Evolutionary conservation across 2,888 invertebrate species (phyloP).

Genomic region (Heteropelma amictum): DNA sequence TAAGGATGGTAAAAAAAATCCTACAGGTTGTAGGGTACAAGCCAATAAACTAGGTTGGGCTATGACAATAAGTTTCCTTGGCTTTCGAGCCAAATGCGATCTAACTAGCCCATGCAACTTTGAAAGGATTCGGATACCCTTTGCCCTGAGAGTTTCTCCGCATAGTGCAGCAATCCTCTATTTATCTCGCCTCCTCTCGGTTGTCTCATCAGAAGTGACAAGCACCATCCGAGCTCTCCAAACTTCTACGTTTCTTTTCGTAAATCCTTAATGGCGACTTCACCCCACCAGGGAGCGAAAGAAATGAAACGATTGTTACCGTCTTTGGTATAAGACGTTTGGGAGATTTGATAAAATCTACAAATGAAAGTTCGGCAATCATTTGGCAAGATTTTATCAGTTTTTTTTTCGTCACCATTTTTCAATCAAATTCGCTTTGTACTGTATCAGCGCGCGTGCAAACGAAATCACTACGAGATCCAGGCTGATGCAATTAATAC

Average conservation of each 20-base stretch:
- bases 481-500: too few relatives aligned
- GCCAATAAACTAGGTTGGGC: slow-evolving; percentile 17
- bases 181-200: not conserved
- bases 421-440: too few relatives aligned
- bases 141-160: not conserved
- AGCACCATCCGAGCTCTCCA: slow-evolving; percentile 28
- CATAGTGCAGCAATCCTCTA: not conserved
- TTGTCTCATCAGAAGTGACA: slow-evolving; percentile 42
- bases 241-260: slow-evolving; percentile 25
- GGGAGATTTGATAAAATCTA: too few relatives aligned
- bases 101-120: slow-evolving; percentile 35
- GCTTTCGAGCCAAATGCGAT: slow-evolving; percentile 6
- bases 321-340: too few relatives aligned
- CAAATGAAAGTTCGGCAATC: too few relatives aligned
- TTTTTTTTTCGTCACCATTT: too few relatives aligned
- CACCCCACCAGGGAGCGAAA: not conserved
- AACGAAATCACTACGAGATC: too few relatives aligned
- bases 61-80: not conserved
- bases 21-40: too few relatives aligned
- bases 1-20: not conserved
- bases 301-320: too few relatives aligned
- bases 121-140: slow-evolving; percentile 24
- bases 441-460: too few relatives aligned
- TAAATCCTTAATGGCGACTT: slow-evolving; percentile 28
- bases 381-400: too few relatives aligned